A percentile compares a stretch with the other conserved stretches of the same genome.
Conservation (phyloP, 2,113 vertebrate genomes). For the Amphiprion percula region DNA sequence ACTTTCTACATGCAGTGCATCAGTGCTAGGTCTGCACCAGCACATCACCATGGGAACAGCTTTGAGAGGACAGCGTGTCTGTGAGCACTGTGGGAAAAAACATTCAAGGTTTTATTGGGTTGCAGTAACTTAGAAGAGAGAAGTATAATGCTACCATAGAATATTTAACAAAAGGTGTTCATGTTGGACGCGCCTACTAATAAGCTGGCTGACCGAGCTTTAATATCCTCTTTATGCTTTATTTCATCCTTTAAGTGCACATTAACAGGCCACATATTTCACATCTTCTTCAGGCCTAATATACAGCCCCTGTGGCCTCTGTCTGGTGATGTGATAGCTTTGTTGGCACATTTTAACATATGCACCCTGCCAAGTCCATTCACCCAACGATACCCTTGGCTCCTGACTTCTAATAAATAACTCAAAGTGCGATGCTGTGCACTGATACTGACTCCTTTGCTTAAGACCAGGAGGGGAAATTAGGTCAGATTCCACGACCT, state of each 20-base stretch:
- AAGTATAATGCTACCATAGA: background rate
- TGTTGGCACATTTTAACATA: constrained; percentile 16
- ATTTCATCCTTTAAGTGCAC: constrained; percentile 2
- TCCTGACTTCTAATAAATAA: constrained; percentile 14
- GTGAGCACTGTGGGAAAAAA: constrained; percentile 19
- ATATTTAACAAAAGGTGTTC: background rate
- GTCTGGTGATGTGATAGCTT: constrained; percentile 11
- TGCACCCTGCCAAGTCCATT: background rate
- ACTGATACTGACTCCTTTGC: constrained; percentile 2
- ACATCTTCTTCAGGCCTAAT: background rate
- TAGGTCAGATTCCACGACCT: constrained; percentile 42
- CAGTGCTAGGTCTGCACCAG: constrained; percentile 32
- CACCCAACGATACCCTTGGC: background rate
- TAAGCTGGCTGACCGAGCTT: no score
- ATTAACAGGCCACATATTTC: background rate
- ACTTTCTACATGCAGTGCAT: constrained; percentile 54
- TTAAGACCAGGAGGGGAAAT: constrained; percentile 19
- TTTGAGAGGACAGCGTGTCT: constrained; percentile 39
- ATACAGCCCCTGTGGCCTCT: background rate
- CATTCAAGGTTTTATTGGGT: constrained; percentile 1
- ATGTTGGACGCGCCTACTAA: background rate
- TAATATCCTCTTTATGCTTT: background rate
- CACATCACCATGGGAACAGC: constrained; percentile 71
- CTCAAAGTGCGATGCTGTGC: background rate
- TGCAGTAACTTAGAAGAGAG: background rate